Percentiles rank a stretch among this genome's conserved stretches.
phyloP scores from a whole-genome alignment of 2,113 vertebrate genomes.

The Passer domesticus region DNA sequence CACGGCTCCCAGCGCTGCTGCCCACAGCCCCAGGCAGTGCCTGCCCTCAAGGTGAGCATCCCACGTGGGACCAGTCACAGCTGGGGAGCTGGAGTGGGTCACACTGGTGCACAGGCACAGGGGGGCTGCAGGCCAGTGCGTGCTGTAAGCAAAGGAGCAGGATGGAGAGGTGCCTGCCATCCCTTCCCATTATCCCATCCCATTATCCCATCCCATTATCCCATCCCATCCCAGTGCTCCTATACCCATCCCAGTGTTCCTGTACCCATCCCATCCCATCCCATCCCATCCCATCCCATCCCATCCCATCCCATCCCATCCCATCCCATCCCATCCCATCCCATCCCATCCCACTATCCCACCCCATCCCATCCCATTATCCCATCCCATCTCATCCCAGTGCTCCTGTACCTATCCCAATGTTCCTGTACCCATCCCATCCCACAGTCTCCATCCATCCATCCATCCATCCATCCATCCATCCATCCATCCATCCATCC shows the following conservation, averaged over 20 bases:
- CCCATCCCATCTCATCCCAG: neutral
- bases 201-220: fast-evolving
- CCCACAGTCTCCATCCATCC: too few relatives aligned
- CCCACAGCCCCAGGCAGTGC: neutral
- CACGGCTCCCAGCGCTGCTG: fast-evolving
- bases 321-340: neutral
- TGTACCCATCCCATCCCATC: too few relatives aligned
- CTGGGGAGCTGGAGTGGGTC: neutral
- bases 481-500: too few relatives aligned
- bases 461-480: too few relatives aligned
- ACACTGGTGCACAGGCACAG: neutral
- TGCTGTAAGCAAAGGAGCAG: fast-evolving
- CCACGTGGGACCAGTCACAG: neutral
- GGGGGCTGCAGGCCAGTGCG: neutral
- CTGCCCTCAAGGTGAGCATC: neutral
- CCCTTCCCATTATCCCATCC: neutral
- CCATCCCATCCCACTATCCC: neutral
- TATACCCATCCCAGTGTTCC: too few relatives aligned
- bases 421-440: too few relatives aligned
- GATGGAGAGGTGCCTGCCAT: neutral
- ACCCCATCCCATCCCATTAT: too few relatives aligned
- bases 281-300: neutral
- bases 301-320: neutral
- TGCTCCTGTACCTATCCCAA: too few relatives aligned
- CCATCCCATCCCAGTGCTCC: too few relatives aligned